These are phyloP conservation scores for Knipowitschia caucasica DNA, from an alignment of 2,797 vertebrate species.

Conservation along the genomic window DNA sequence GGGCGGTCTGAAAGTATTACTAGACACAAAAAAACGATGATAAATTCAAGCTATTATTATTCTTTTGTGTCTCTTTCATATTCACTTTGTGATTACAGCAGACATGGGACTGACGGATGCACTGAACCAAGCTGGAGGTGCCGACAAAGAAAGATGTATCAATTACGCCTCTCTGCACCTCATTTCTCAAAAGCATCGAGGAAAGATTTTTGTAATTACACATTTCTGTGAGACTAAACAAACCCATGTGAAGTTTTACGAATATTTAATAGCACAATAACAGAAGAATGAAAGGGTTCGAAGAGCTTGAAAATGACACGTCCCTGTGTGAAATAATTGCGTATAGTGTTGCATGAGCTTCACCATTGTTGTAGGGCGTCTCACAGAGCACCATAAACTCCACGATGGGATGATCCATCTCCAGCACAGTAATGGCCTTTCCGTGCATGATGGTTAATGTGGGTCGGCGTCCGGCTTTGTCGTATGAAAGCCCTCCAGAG, in stretches of 20 bases:
- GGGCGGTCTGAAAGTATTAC: not conserved
- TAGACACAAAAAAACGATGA: not conserved
- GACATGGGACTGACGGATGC: not conserved
- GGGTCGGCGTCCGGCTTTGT: conserved; percentile 92
- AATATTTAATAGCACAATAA: not conserved
- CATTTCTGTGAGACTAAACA: not conserved
- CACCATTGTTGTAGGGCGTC: conserved; percentile 95
- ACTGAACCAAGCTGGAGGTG: not conserved
- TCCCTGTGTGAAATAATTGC: not conserved
- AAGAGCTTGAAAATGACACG: not conserved
- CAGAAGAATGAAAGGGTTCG: not conserved
- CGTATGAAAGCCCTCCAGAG: conserved; percentile 93
- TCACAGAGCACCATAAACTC: conserved; percentile 97
- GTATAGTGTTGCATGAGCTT: conserved; percentile 43
- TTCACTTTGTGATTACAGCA: conserved; percentile 1
- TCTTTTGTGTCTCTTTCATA: not conserved
- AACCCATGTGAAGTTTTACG: not conserved
- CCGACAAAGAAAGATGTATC: conserved; percentile 7
- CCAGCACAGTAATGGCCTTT: conserved; percentile 95
- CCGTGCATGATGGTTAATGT: conserved; percentile 98
- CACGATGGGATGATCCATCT: conserved; percentile 98
- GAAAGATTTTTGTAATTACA: not conserved
- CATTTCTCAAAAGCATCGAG: not conserved
- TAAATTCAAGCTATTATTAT: not conserved
- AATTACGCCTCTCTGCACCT: conserved; percentile 5